These are phyloP conservation scores for Eilema caniola DNA, from an alignment of 2,888 invertebrate genomes.

Conservation along the genomic window DNA sequence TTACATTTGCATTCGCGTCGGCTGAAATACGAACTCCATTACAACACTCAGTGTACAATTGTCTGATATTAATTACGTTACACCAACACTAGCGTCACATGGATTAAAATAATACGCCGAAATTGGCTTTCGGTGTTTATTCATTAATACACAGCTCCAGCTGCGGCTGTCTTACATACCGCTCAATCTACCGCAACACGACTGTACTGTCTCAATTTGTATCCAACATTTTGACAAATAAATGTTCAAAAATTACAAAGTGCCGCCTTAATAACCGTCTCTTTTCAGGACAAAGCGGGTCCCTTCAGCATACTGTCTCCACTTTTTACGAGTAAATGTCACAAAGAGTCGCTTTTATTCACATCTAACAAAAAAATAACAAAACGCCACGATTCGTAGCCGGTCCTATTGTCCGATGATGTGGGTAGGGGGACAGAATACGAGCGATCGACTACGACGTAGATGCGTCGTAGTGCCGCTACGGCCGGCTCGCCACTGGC, in stretches of 20 bases:
- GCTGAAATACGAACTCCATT: constrained; percentile 69
- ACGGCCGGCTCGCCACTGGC: constrained; percentile 81
- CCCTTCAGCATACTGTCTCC: constrained; percentile 67
- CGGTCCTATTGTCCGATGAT: constrained; percentile 76
- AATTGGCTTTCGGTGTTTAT: constrained; percentile 52
- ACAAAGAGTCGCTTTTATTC: constrained; percentile 76
- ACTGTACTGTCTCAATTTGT: constrained; percentile 64
- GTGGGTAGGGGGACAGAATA: constrained; percentile 56
- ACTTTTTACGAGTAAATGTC: constrained; percentile 67
- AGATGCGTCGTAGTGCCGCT: constrained; percentile 78
- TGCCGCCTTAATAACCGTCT: constrained; percentile 58
- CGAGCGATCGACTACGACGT: constrained; percentile 70
- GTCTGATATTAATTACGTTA: constrained; percentile 67
- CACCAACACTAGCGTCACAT: constrained; percentile 74
- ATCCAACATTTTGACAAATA: constrained; percentile 59
- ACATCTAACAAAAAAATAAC: constrained; percentile 80
- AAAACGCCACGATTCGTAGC: constrained; percentile 77
- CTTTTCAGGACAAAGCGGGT: constrained; percentile 61
- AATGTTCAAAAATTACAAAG: constrained; percentile 68
- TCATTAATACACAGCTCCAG: constrained; percentile 57
- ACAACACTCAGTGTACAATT: constrained; percentile 61
- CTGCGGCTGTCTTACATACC: constrained; percentile 55
- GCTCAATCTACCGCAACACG: constrained; percentile 64
- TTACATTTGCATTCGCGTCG: constrained; percentile 49
- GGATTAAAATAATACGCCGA: constrained; percentile 55